Evolutionary conservation across 1,140 invertebrate genomes (phyloP).

Genomic region (Aethina tumida): DNA sequence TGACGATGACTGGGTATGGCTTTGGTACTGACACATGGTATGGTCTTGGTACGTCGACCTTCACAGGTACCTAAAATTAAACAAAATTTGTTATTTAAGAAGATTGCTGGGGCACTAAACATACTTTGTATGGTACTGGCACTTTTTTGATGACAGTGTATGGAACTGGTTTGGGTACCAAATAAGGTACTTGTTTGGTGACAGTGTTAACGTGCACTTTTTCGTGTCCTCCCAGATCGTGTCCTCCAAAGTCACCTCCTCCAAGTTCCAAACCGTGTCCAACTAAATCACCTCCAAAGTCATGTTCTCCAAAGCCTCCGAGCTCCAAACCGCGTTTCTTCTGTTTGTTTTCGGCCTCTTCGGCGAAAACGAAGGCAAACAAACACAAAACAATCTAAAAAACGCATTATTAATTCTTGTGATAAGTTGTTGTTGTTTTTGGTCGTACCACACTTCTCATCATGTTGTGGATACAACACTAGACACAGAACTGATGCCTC

Average conservation of each 20-base stretch:
- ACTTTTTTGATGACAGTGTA: conserved; percentile 25
- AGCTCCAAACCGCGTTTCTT: conserved; percentile 9
- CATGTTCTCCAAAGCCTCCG: conserved; percentile 5
- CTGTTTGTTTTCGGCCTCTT: too few relatives aligned
- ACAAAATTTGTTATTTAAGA: conserved; percentile 1
- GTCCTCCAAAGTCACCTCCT: conserved; percentile 5
- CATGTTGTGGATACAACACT: too few relatives aligned
- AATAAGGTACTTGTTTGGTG: conserved; percentile 11
- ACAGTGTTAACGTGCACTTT: too few relatives aligned
- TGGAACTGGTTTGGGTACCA: conserved; percentile 25
- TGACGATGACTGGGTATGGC: conserved; percentile 37
- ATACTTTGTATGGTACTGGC: conserved; percentile 14
- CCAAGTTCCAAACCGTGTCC: conserved; percentile 9
- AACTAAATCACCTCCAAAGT: too few relatives aligned
- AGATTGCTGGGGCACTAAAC: neutral
- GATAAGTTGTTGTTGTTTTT: too few relatives aligned
- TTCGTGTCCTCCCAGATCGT: neutral
- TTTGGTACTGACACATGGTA: conserved; percentile 24
- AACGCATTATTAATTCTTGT: too few relatives aligned
- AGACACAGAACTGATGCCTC: too few relatives aligned
- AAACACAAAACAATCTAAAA: too few relatives aligned
- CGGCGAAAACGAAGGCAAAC: too few relatives aligned
- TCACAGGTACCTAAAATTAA: conserved; percentile 1
- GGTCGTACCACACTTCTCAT: too few relatives aligned
- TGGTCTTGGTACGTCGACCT: conserved; percentile 24